Evolutionary conservation across 1,140 invertebrate species (phyloP), one percentile per base, ranked within the genome.

Genomic region (Apis laboriosa): DNA sequence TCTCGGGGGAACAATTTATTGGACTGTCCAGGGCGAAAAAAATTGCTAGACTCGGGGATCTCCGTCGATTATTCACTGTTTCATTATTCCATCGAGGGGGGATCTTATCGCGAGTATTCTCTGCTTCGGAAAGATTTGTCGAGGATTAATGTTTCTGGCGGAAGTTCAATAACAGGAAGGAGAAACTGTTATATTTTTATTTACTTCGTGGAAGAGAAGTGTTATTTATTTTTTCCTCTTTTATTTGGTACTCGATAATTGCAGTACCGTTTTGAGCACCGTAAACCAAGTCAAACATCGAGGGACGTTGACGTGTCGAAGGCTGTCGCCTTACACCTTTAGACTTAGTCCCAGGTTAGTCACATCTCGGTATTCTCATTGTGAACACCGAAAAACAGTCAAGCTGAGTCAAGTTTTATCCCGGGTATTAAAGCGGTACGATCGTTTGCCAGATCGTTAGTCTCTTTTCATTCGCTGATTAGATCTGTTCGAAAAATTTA

Each of bases 311-410:
- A 56, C 72, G 66, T 70, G 55, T 49, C 21, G 28, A 28, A 28
- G 74, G 61, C 15, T 74, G 24, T 43, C 34, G 7, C n/a, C 55
- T 56, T 12, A n/a, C 60, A 81, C 55, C 43, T 53, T 76, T n/a
- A 77, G 43, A 66, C 73, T 60, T 15, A 17, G 19, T 28, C 53
- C 17, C 17, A 8, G 9, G n/a, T 1, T 81, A 81, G 64, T 81
- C 73, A 81, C 19, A 8, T n/a, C 53, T 8, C 17, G 34, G 63
- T 76, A 67, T 76, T 60, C 24, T 15, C 55, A 19, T 34, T 28
- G 73, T 24, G 74, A 68, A 60, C 56, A 17, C 73, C 80, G 63
- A 81, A 81, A 77, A 81, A 67, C 55, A 28, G 51, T 43, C 55
- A 15, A 13, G 55, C 55, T 81, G 80, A 81, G 73, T 81, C 80